Evolutionary conservation across 2,888 invertebrate genomes (phyloP), one percentile per base, ranked within the genome.

Genomic region (Entomobrya multifasciata): DNA sequence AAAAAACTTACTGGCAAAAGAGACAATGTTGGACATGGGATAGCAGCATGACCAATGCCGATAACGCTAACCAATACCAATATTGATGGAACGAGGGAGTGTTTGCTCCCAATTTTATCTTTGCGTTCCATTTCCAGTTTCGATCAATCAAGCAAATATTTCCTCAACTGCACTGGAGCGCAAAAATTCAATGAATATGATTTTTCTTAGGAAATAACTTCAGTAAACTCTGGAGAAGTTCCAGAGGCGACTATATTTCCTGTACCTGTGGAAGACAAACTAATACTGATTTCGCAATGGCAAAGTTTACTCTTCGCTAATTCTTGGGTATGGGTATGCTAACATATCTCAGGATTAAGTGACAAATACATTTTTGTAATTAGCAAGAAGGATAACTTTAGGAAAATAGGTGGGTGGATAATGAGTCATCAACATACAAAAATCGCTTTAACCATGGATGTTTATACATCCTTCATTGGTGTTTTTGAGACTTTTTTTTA

Each of bases 11-110:
- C 87, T 13, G 87, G 87, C 4, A 82, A 44, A 1, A 77, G 6
- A 2, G 52, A 57, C 5, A 87, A 57, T 6, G 79, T 67, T 41
- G 83, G 87, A 65, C 87, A 87, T n/a, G 79, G 67, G 6, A 27
- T 30, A 8, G 70, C 55, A 52, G 78, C 78, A 47, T 65, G 65
- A 25, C 78, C 47, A 5, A 65, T 11, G 4, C 22, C 41, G 22
- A n/a, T 47, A 77, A 60, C 11, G 15, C 4, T 13, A 27, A 22
- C 1, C 1, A 62, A 13, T 62, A 27, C 3, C 0, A 65, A n/a
- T 30, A 65, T 0, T 30, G 36, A 65, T 11, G 22, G 1, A 44
- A 44, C 20, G 57, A 49, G 49, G 2, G 49, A 49, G 49, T 49
- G 49, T 49, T 13, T 49, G n/a, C 49, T 49, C 49, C n/a, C n/a